Percentiles rank a stretch among this genome's conserved stretches.
These are phyloP conservation scores for Meriones unguiculatus DNA, from an alignment of 2,113 vertebrate genomes.

Conservation along the genomic window DNA sequence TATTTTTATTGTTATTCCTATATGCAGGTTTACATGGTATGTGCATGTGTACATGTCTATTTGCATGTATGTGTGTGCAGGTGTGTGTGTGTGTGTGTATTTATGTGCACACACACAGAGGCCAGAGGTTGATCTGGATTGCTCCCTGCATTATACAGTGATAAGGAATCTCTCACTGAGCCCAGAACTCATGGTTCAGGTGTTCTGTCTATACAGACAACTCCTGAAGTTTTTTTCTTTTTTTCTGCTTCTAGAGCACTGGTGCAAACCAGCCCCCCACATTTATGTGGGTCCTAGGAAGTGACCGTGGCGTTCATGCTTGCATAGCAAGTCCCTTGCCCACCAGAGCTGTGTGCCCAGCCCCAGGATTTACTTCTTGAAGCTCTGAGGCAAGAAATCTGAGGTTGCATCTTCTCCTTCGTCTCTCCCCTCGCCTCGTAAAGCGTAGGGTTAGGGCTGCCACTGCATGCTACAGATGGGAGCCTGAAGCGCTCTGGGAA, in stretches of 20 bases:
- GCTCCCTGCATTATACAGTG: neutral
- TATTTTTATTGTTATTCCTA: no score
- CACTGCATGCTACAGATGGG: constrained; percentile 21
- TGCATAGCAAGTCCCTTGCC: neutral
- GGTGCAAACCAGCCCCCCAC: neutral
- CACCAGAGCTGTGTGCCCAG: neutral
- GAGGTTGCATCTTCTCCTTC: neutral
- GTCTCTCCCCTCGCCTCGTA: neutral
- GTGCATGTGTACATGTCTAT: neutral
- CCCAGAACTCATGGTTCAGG: neutral
- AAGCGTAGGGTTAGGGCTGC: neutral
- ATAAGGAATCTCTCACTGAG: neutral
- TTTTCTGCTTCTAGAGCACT: neutral
- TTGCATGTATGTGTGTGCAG: neutral
- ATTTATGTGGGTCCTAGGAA: neutral
- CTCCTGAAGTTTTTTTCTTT: neutral
- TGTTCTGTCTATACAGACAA: neutral
- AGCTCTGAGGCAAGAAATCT: neutral
- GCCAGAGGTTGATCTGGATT: neutral
- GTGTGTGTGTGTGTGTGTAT: neutral
- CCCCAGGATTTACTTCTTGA: neutral
- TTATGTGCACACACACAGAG: no score
- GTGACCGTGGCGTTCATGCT: neutral
- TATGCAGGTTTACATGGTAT: neutral
- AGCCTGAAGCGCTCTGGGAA: constrained; percentile 33